Evolutionary conservation across 2,113 vertebrate species (phyloP), one percentile per base, ranked within the genome.

Genomic region (Oncorhynchus kisutch): DNA sequence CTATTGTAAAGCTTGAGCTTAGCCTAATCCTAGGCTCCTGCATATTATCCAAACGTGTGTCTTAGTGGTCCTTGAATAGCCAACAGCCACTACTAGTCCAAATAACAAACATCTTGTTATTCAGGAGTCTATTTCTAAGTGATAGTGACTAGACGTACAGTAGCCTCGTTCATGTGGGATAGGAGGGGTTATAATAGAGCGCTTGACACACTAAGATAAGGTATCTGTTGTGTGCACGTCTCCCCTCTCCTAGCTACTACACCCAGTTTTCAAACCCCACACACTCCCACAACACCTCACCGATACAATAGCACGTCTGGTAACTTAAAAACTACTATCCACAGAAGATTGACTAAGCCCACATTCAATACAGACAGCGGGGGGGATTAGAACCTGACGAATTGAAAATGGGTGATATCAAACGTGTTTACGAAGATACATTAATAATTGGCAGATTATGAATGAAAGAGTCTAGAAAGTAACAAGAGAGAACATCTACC

Each of bases 171-270:
- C 12, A 13, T 49, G 3, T 20, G 13, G 11, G 31, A 20, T 54
- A 24, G 31, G 16, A 48, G 11, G 54, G 29, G 69, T 60, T 75
- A 24, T 39, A 74, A 60, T 57, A 27, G 49, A 71, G n/a, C 66
- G 6, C 18, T 76, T 74, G 84, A 78, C 65, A 74, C 67, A 70
- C 54, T 34, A 11, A 29, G 82, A 88, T 87, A 88, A 48, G 87
- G 90, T 92, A 92, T 92, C 90, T 86, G 20, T 20, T 2, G 20
- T 4, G 64, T n/a, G 49, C 91, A 88, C 5, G 16, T 20, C 29
- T 3, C 2, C 29, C 1, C 31, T 68, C 13, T 20, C 68, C 12
- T 20, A 16, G 12, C 67, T 48, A 12, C 39, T 70, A 22, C n/a
- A 24, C 68, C 34, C 68, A 49, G 34, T 45, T 68, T 12, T 29